phyloP scores from a whole-genome alignment of 2,888 invertebrate genomes.

The Spilarctia lutea region DNA sequence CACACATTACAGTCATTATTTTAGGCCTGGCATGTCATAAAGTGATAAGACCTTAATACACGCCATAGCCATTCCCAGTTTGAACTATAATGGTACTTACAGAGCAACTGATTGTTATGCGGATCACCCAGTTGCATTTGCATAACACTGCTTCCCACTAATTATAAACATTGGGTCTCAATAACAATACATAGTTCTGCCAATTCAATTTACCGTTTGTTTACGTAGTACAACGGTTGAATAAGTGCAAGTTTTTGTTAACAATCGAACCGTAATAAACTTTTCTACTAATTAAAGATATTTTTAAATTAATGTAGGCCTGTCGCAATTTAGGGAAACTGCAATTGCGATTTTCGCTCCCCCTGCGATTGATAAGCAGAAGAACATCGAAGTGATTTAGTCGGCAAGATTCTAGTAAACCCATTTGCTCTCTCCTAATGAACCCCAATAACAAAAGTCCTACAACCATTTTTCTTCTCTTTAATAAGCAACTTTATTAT shows the following conservation, averaged over 20 bases:
- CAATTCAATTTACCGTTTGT: constrained; percentile 23
- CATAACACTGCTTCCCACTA: constrained; percentile 37
- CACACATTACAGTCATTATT: background rate
- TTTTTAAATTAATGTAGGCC: too few species aligned
- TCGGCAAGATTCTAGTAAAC: too few species aligned
- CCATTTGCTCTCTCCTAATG: too few species aligned
- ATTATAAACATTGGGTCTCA: constrained; percentile 38
- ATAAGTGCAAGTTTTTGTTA: background rate
- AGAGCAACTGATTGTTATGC: constrained; percentile 34
- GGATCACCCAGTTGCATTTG: constrained; percentile 29
- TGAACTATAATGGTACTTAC: constrained; percentile 12
- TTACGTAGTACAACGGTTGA: background rate
- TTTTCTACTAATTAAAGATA: too few species aligned
- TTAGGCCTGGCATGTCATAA: background rate
- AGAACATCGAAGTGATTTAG: too few species aligned
- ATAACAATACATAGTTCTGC: constrained; percentile 12
- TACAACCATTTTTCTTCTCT: background rate
- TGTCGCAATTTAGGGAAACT: too few species aligned
- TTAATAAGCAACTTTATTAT: background rate
- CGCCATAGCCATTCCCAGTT: constrained; percentile 7
- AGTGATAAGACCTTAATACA: background rate
- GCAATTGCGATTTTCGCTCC: too few species aligned
- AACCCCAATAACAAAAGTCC: too few species aligned
- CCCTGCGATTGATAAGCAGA: too few species aligned
- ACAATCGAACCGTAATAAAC: background rate